These are phyloP conservation scores for Antechinus flavipes DNA, from an alignment of 2,113 vertebrate species.

Conservation along the genomic window DNA sequence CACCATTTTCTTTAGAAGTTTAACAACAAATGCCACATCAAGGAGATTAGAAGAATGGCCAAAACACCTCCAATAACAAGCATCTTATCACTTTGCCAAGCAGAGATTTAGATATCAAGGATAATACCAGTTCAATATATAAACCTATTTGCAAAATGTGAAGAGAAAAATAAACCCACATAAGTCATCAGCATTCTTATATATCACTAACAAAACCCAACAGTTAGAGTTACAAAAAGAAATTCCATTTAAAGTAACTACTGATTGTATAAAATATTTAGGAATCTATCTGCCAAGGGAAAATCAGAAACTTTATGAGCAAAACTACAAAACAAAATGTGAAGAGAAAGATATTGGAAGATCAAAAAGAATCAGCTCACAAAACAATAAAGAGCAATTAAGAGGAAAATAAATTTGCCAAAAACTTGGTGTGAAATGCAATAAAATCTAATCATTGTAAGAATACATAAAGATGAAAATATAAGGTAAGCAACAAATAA, in stretches of 20 bases:
- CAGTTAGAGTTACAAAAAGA: no score
- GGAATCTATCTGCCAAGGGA: no score
- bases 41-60: background rate
- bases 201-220: no score
- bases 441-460: background rate
- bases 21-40: background rate
- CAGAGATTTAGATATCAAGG: no score
- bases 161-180: background rate
- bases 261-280: no score
- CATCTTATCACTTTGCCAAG: no score
- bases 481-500: background rate
- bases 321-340: background rate
- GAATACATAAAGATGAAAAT: background rate
- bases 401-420: background rate
- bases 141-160: background rate
- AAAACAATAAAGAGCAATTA: background rate
- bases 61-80: background rate
- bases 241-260: no score
- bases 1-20: background rate
- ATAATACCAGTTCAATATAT: background rate
- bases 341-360: background rate
- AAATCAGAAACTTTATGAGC: no score
- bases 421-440: background rate
- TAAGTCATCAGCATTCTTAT: no score
- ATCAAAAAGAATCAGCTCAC: background rate